phyloP scores from a whole-genome alignment of 2,113 vertebrate genomes.

The Dicaeum eximium region DNA sequence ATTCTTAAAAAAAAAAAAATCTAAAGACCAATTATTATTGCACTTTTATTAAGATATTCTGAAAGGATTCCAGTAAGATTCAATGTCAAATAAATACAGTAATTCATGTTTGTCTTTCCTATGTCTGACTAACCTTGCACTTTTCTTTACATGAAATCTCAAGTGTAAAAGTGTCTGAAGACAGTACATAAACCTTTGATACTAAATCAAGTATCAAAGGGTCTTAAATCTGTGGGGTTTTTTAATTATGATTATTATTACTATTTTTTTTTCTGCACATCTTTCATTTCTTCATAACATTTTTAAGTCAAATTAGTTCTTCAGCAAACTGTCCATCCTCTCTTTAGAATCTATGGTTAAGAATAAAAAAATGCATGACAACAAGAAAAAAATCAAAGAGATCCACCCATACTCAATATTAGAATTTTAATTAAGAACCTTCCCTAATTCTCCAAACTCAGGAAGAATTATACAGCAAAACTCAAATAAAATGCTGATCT shows the following conservation, averaged over 20 bases:
- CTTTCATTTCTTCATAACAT: not conserved
- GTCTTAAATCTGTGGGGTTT: not conserved
- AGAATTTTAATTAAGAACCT: not conserved
- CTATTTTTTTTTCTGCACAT: not conserved
- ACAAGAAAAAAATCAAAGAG: not conserved
- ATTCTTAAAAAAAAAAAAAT: not conserved
- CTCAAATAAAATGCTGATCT: not conserved
- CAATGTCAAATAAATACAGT: not conserved
- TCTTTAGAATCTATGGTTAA: not conserved
- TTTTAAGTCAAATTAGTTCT: not conserved
- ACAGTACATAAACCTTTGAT: not conserved
- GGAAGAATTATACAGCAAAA: not conserved
- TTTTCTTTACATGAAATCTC: fast-evolving
- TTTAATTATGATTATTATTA: too few species aligned
- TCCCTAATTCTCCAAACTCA: not conserved
- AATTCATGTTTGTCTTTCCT: not conserved
- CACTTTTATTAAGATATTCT: not conserved
- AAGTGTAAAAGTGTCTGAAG: not conserved
- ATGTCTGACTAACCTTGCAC: not conserved
- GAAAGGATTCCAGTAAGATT: not conserved
- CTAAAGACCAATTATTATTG: not conserved
- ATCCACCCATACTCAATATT: not conserved
- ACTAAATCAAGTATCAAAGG: not conserved
- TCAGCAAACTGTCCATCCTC: not conserved
- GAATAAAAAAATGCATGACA: not conserved